A percentile compares a stretch with the other conserved stretches of the same genome.
Evolutionary conservation across 2,888 invertebrate genomes (phyloP).

Genomic region (Himalopsyche japonica): DNA sequence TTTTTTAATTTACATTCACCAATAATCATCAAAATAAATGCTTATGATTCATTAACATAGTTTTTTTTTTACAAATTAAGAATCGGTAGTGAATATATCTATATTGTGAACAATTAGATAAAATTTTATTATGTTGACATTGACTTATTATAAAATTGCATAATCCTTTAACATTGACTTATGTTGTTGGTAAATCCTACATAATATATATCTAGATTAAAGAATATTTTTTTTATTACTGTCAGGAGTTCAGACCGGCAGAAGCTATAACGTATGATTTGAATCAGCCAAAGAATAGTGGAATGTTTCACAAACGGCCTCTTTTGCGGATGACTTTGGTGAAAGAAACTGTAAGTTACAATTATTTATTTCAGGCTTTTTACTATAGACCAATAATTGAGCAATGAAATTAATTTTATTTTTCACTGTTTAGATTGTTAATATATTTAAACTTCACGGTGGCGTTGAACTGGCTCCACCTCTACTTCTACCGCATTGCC

Average conservation of each 20-base stretch:
- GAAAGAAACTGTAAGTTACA: constrained; percentile 45
- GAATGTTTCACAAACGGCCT: constrained; percentile 49
- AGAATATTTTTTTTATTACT: constrained; percentile 36
- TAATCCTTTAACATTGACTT: no score
- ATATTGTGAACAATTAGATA: no score
- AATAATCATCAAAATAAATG: no score
- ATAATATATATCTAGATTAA: no score
- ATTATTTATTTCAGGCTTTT: not conserved
- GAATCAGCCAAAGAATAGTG: constrained; percentile 52
- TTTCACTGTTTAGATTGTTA: constrained; percentile 47
- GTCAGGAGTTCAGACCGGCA: constrained; percentile 61
- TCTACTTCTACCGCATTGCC: constrained; percentile 75
- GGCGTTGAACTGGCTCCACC: constrained; percentile 80
- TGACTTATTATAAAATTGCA: no score
- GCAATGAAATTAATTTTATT: constrained; percentile 20
- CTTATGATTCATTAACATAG: no score
- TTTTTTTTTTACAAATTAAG: no score
- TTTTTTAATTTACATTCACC: not conserved
- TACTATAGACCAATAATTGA: not conserved
- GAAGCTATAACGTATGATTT: constrained; percentile 85
- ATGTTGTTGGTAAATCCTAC: no score
- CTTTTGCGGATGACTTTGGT: constrained; percentile 52
- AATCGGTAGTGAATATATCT: no score
- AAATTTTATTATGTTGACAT: no score
- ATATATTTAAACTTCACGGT: constrained; percentile 76